Evolutionary conservation across 2,797 vertebrate species (phyloP).

Genomic region (Esox lucius): DNA sequence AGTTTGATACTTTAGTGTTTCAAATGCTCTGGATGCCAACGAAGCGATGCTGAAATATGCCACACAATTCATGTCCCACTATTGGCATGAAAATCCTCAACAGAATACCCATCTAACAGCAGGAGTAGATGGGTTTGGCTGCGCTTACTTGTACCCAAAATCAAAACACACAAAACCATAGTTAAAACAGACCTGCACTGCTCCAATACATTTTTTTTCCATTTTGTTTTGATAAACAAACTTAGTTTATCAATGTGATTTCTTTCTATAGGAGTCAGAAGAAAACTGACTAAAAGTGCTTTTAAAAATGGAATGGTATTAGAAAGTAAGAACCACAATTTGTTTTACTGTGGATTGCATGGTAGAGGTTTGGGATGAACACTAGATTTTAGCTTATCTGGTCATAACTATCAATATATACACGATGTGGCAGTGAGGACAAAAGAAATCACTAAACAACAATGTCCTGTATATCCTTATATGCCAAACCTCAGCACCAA

Average conservation of each 20-base stretch:
- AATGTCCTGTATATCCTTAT: constrained; percentile 31
- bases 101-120: constrained; percentile 22
- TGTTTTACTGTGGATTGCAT: constrained; percentile 73
- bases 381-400: constrained; percentile 66
- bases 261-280: constrained; percentile 72
- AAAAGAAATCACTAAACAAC: constrained; percentile 64
- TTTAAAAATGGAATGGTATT: constrained; percentile 88
- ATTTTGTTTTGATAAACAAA: constrained; percentile 61
- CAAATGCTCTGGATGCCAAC: constrained; percentile 73
- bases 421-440: constrained; percentile 78
- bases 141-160: constrained; percentile 52
- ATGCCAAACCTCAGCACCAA: constrained; percentile 60
- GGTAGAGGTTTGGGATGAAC: constrained; percentile 50
- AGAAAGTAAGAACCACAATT: constrained; percentile 57
- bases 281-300: constrained; percentile 92
- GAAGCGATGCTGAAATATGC: constrained; percentile 63
- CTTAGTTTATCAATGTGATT: constrained; percentile 52
- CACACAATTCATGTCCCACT: constrained; percentile 37
- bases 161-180: constrained; percentile 65
- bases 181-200: constrained; percentile 72
- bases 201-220: constrained; percentile 73
- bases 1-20: constrained; percentile 85
- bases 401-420: constrained; percentile 76
- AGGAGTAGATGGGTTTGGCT: constrained; percentile 25
- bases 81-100: constrained; percentile 56